Conservation (phyloP, 2,797 vertebrate species). For the Vespertilio murinus region DNA sequence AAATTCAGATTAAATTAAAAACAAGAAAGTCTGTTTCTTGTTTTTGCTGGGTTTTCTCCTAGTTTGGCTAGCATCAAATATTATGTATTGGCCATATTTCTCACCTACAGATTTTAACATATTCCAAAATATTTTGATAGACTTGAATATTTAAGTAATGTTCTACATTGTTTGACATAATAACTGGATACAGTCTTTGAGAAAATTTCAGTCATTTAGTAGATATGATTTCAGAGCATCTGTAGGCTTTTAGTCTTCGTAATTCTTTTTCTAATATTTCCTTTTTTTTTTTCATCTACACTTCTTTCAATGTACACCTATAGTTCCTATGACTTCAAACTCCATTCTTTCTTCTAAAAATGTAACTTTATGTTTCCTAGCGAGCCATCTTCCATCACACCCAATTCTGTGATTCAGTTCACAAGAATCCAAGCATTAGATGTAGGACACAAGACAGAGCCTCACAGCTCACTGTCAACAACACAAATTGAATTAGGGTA, state of each 20-base stretch:
- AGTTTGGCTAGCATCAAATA: neutral
- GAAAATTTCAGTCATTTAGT: neutral
- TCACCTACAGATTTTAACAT: conserved; percentile 12
- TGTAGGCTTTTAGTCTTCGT: neutral
- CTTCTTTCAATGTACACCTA: neutral
- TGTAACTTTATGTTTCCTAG: neutral
- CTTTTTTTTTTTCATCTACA: neutral
- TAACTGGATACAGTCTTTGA: neutral
- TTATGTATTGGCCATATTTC: neutral
- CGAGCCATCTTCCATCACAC: neutral
- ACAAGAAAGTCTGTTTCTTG: neutral
- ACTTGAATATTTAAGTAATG: neutral
- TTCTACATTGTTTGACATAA: neutral
- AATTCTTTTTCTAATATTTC: neutral
- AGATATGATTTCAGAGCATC: neutral
- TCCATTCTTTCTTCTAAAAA: neutral
- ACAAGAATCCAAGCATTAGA: neutral
- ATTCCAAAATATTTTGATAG: neutral
- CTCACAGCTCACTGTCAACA: neutral
- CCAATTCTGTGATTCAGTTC: neutral
- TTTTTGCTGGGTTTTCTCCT: neutral
- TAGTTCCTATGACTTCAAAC: neutral
- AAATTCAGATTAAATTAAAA: conserved; percentile 20
- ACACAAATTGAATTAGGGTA: neutral
- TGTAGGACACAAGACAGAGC: neutral